Base-by-base conservation (phyloP, 1,140 invertebrate genomes). In the Sarcophaga bullata region DNA sequence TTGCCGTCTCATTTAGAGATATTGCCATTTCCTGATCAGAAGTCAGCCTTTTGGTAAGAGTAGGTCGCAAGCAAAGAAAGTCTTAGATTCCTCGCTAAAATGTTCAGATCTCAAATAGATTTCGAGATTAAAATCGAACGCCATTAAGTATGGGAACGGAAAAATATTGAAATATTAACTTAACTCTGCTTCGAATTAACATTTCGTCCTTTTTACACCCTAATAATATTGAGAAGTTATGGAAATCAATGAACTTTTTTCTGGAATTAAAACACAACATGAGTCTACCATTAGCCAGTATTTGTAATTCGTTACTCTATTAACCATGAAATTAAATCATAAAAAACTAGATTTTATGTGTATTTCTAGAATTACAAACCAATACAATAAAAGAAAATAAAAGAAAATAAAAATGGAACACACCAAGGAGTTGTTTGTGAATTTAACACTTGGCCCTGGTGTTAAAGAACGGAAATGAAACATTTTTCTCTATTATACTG, bases 391-490 rank as follows among this genome's bases (percentile, higher is more conserved):
- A 68, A 17, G 62, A 68, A 68, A 68, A n/a, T 8, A 68, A 25
- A n/a, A n/a, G 17, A 62, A n/a, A 4, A 5, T 19, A 25, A 19
- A 68, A 19, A 19, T 68, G n/a, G 17, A 68, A 62, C 3, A 37
- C 1, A 37, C 25, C 25, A n/a, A 19, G 17, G 17, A n/a, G 9
- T 52, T 52, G 50, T 68, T 68, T 68, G 19, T 68, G 62, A 17
- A 68, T 68, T 68, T 68, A 17, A 68, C 62, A 68, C 62, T 68
- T 68, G 62, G 2, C 62, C 62, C 9, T 68, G 62, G 62, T 68
- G 62, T 68, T 68, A 68, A 9, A 68, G 17, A 68, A 68, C 62
- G 62, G 62, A 68, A 68, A 68, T 68, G 15, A 68, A 68, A 68
- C 17, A 68, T 68, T 19, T 68, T 68, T 68, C 62, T 68, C 62